These are phyloP conservation scores for Rhadina sibilatrix DNA, from an alignment of 2,113 vertebrate species.

Conservation along the genomic window DNA sequence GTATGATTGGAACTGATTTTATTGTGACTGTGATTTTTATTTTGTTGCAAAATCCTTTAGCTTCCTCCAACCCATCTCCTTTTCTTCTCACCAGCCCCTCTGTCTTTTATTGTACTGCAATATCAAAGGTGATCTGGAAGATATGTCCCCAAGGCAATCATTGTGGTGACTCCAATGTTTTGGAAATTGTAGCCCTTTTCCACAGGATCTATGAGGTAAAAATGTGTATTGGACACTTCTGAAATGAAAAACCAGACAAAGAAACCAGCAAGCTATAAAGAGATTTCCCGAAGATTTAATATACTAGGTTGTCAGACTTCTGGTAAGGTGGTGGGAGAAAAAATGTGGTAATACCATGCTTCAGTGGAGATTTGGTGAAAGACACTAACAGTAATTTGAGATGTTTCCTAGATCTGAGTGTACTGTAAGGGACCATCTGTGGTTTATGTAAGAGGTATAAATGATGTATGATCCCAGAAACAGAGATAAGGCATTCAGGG, in stretches of 20 bases:
- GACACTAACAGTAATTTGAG: constrained; percentile 20
- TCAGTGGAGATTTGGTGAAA: constrained; percentile 34
- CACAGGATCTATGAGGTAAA: not conserved
- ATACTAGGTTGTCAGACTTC: not conserved
- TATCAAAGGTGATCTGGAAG: not conserved
- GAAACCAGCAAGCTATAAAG: not conserved
- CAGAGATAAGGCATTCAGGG: not conserved
- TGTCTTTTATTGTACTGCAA: not conserved
- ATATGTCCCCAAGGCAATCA: not conserved
- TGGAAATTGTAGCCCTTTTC: not conserved
- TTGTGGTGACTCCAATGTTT: not conserved
- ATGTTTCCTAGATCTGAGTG: constrained; percentile 3
- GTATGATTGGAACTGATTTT: not conserved
- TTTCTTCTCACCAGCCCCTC: not conserved
- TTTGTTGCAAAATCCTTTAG: not conserved
- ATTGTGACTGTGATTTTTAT: not conserved
- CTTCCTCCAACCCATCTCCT: not conserved
- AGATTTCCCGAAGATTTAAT: not conserved
- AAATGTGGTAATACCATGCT: not conserved
- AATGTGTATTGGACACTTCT: not conserved
- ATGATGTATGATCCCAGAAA: constrained; percentile 22
- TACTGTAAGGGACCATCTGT: constrained; percentile 11
- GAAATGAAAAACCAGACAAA: not conserved
- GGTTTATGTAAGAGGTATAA: constrained; percentile 37
- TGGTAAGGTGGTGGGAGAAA: constrained; percentile 28